These are phyloP conservation scores for Micrastur ruficollis DNA, from an alignment of 2,797 vertebrate genomes.

Conservation along the genomic window DNA sequence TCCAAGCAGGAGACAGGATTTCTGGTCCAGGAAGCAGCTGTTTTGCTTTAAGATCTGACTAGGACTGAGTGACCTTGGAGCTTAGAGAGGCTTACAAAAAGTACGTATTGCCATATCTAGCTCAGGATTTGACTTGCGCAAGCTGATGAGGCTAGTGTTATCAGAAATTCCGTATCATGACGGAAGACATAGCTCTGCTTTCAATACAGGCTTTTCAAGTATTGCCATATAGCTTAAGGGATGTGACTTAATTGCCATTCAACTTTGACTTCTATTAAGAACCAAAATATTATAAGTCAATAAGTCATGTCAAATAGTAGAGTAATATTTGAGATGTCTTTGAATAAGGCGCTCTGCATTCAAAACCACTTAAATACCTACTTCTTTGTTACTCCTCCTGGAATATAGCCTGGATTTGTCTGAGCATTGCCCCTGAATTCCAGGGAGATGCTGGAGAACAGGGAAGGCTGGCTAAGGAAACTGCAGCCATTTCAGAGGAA, in stretches of 20 bases:
- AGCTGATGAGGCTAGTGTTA: neutral
- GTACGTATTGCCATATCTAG: neutral
- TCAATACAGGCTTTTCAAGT: neutral
- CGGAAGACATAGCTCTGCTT: neutral
- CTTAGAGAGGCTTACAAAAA: neutral
- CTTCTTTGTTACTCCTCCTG: neutral
- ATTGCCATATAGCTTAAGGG: neutral
- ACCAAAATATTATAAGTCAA: neutral
- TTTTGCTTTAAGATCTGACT: neutral
- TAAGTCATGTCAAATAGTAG: neutral
- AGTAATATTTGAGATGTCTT: conserved; percentile 4
- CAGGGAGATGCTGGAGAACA: neutral
- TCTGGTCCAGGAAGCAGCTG: neutral
- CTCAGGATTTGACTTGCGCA: neutral
- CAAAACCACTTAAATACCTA: neutral
- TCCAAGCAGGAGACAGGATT: neutral
- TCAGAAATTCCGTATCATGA: neutral
- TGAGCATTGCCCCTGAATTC: neutral
- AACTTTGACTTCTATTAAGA: neutral
- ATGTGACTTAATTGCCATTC: neutral
- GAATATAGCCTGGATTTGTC: neutral
- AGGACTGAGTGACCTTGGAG: neutral
- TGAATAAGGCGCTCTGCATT: neutral
- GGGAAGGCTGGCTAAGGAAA: neutral
- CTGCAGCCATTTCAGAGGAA: neutral